phyloP scores from a whole-genome alignment of 2,888 invertebrate genomes.

The Sminthurides aquaticus region DNA sequence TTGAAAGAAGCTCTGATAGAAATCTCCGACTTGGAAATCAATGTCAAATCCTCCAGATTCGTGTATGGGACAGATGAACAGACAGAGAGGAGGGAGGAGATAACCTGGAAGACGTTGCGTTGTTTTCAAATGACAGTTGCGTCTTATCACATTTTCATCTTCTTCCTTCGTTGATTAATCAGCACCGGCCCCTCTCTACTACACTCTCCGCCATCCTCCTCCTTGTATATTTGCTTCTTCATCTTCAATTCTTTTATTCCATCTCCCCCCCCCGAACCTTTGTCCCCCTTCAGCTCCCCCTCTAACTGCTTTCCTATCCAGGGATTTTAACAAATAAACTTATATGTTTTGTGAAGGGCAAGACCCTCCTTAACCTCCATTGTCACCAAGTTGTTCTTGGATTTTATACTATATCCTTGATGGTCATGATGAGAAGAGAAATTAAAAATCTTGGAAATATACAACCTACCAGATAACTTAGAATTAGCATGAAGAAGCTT shows the following conservation, averaged over 20 bases:
- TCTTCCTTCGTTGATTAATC: slow-evolving; percentile 38
- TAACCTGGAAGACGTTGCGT: slow-evolving; percentile 27
- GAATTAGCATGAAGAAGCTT: no score
- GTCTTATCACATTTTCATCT: slow-evolving; percentile 34
- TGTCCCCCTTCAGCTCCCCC: no score
- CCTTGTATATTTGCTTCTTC: not conserved
- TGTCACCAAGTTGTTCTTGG: no score
- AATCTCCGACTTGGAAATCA: slow-evolving; percentile 42
- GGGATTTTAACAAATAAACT: no score
- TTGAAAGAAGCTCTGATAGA: slow-evolving; percentile 40
- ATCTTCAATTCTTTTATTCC: slow-evolving; percentile 7
- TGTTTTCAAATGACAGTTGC: slow-evolving; percentile 37
- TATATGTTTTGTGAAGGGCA: no score
- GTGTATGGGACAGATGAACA: slow-evolving; percentile 32
- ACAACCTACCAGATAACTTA: no score
- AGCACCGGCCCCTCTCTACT: slow-evolving; percentile 25
- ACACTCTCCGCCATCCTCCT: slow-evolving; percentile 9
- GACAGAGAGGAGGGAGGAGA: slow-evolving; percentile 21
- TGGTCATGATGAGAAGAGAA: no score
- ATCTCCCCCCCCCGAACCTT: no score
- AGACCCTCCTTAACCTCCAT: no score
- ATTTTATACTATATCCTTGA: no score
- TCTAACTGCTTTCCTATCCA: no score
- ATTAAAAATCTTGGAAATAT: no score
- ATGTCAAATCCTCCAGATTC: slow-evolving; percentile 38